These are phyloP conservation scores for Ecdyonurus torrentis DNA, from an alignment of 2,888 invertebrate genomes.

Conservation along the genomic window DNA sequence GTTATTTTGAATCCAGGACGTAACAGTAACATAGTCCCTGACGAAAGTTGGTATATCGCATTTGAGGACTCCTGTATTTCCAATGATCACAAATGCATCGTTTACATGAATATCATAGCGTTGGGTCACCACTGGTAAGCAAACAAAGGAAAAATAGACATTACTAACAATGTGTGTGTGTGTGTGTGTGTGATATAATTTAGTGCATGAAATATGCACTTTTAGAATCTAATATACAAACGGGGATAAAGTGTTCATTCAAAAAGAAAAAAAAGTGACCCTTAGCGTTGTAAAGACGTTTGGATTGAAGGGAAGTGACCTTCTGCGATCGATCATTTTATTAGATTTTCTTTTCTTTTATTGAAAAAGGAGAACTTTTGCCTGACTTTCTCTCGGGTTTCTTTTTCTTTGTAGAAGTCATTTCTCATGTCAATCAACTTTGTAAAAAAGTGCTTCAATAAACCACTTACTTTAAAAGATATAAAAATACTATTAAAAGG, in stretches of 20 bases:
- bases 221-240: neutral
- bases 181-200: too few relatives aligned
- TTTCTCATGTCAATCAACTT: neutral
- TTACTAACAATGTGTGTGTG: too few relatives aligned
- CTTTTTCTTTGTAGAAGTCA: neutral
- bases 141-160: too few relatives aligned
- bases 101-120: slow-evolving; percentile 16
- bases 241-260: neutral
- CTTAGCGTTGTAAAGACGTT: too few relatives aligned
- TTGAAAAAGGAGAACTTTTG: too few relatives aligned
- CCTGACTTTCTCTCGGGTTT: too few relatives aligned
- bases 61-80: slow-evolving; percentile 9
- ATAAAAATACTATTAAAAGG: neutral
- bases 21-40: slow-evolving; percentile 16
- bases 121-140: slow-evolving; percentile 15
- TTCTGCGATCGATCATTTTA: neutral
- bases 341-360: neutral
- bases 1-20: slow-evolving; percentile 17
- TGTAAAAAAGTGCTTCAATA: neutral
- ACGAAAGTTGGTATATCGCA: slow-evolving; percentile 16
- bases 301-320: too few relatives aligned
- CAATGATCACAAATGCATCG: slow-evolving; percentile 13
- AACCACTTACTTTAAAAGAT: neutral
- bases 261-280: too few relatives aligned
- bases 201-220: neutral